Evolutionary conservation across 1,140 invertebrate genomes (phyloP).

Genomic region (Camponotus vicinus): DNA sequence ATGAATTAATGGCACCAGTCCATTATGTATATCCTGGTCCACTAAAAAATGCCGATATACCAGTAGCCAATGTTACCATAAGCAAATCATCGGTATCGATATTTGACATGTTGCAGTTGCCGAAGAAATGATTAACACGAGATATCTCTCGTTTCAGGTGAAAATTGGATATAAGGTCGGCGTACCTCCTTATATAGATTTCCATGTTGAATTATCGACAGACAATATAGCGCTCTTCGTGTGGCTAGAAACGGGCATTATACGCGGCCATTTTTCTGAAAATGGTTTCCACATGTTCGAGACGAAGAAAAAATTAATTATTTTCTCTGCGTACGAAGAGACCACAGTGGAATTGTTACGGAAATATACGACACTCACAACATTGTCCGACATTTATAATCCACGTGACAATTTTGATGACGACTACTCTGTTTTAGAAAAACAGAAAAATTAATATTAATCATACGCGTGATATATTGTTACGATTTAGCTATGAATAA

Average conservation of each 20-base stretch:
- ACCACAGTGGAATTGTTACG: slow-evolving; percentile 64
- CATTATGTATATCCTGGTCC: slow-evolving; percentile 83
- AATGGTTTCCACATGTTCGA: slow-evolving; percentile 88
- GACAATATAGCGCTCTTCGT: slow-evolving; percentile 88
- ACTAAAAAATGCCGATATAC: slow-evolving; percentile 74
- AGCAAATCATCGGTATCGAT: slow-evolving; percentile 41
- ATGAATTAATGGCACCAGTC: slow-evolving; percentile 78
- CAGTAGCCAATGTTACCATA: slow-evolving; percentile 73
- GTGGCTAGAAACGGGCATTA: slow-evolving; percentile 87
- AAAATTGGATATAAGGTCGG: slow-evolving; percentile 33
- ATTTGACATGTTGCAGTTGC: neutral
- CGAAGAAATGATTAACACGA: neutral
- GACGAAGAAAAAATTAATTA: slow-evolving; percentile 69
- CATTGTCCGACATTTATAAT: slow-evolving; percentile 78
- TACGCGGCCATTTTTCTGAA: slow-evolving; percentile 88
- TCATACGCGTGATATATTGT: neutral
- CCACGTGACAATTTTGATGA: slow-evolving; percentile 26
- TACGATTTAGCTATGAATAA: no score
- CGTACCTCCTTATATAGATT: slow-evolving; percentile 65
- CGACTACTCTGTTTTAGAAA: neutral
- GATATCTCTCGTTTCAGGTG: slow-evolving; percentile 67
- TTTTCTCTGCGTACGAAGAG: slow-evolving; percentile 71
- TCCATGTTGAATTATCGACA: slow-evolving; percentile 83
- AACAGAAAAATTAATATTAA: neutral
- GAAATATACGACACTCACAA: slow-evolving; percentile 72